phyloP scores from a whole-genome alignment of 1,140 invertebrate genomes.

The Calliopsis andreniformis region DNA sequence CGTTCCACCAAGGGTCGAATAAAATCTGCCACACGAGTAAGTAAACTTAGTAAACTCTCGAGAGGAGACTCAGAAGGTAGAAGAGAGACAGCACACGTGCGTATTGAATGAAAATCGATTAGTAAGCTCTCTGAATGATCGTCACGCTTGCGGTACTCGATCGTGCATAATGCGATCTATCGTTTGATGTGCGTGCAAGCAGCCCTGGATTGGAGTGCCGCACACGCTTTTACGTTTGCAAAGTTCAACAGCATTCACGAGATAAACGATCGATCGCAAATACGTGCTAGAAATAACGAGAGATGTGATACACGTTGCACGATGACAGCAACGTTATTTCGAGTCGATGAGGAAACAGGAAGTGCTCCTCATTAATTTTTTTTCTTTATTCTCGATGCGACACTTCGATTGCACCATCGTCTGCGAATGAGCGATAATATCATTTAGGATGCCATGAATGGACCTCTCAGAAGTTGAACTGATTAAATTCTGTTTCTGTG shows the following conservation, averaged over 20 bases:
- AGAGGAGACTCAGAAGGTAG: not conserved
- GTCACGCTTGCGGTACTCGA: not conserved
- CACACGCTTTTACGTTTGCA: not conserved
- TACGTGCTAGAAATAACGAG: constrained; percentile 22
- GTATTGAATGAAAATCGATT: constrained; percentile 30
- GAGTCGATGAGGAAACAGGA: not conserved
- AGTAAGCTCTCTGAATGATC: constrained; percentile 4
- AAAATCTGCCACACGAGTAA: too few species aligned
- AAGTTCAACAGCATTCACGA: constrained; percentile 22
- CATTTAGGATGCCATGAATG: too few species aligned
- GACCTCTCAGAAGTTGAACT: too few species aligned
- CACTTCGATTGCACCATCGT: not conserved
- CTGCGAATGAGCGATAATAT: too few species aligned
- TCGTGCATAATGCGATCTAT: constrained; percentile 2
- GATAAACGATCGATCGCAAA: constrained; percentile 28
- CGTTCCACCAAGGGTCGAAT: too few species aligned
- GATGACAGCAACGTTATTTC: not conserved
- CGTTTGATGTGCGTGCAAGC: not conserved
- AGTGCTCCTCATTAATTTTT: too few species aligned
- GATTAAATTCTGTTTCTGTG: too few species aligned
- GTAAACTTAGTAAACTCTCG: too few species aligned
- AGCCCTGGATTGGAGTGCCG: not conserved
- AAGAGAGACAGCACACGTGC: not conserved
- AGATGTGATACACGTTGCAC: not conserved
- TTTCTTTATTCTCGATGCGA: too few species aligned